Percentiles rank a stretch among this genome's conserved stretches.
Evolutionary conservation across 1,140 invertebrate genomes (phyloP).

Genomic region (Lasioglossum albipes): DNA sequence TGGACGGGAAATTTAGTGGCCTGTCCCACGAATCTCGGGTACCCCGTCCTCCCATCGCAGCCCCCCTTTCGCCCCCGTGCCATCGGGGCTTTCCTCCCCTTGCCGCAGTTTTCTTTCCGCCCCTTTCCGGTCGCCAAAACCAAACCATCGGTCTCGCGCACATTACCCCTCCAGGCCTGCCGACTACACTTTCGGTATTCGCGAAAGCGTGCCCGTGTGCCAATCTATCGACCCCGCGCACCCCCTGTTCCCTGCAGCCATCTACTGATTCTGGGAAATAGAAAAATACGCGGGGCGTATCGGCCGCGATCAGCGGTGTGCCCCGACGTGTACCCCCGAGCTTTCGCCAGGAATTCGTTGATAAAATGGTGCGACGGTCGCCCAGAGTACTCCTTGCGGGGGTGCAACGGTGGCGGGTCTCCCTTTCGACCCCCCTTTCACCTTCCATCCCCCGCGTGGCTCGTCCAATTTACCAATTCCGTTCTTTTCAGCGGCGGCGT

Average conservation of each 20-base stretch:
- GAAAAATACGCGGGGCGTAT: constrained; percentile 38
- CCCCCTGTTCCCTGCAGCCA: too few species aligned
- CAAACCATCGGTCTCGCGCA: constrained; percentile 37
- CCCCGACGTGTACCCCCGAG: background rate
- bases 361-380: constrained; percentile 20
- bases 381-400: constrained; percentile 8
- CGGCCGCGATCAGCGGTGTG: constrained; percentile 1
- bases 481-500: constrained; percentile 17
- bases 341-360: constrained; percentile 38
- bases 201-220: constrained; percentile 16
- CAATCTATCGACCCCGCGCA: constrained; percentile 30
- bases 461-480: constrained; percentile 42
- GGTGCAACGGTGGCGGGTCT: too few species aligned
- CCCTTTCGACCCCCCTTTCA: too few species aligned
- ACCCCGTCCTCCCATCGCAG: constrained; percentile 37
- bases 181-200: constrained; percentile 40
- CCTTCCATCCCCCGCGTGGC: background rate
- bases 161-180: constrained; percentile 21
- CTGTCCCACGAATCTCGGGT: constrained; percentile 73
- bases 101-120: constrained; percentile 14
- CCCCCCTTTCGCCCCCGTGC: background rate
- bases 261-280: constrained; percentile 19
- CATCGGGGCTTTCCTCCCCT: background rate
- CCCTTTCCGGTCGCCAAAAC: constrained; percentile 47
- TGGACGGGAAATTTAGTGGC: constrained; percentile 78